A percentile compares a stretch with the other conserved stretches of the same genome.
Evolutionary conservation across 2,113 vertebrate genomes (phyloP).

Genomic region (Nesogale talazaci): DNA sequence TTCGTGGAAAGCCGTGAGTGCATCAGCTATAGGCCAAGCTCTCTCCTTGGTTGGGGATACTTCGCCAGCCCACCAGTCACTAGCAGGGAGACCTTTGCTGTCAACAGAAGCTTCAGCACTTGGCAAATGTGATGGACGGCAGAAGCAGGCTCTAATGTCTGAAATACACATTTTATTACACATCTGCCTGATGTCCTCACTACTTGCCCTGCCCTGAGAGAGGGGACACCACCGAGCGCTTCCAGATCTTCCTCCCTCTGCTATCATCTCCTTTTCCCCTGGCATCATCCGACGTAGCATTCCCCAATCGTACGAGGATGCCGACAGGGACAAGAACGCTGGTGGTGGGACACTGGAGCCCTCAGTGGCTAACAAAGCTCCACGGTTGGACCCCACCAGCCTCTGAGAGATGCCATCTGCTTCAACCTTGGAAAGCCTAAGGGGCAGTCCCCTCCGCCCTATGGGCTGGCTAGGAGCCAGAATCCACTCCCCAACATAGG

Average conservation of each 20-base stretch:
- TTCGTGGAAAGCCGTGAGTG: not conserved
- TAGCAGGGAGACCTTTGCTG: not conserved
- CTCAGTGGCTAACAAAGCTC: not conserved
- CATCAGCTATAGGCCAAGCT: rapidly evolving
- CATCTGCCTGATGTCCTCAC: not conserved
- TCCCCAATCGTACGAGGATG: not conserved
- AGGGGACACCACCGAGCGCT: not conserved
- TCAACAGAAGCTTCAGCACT: not conserved
- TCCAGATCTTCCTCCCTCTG: not conserved
- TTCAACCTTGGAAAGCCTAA: not conserved
- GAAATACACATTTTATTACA: not conserved
- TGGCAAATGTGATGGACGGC: not conserved
- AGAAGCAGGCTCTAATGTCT: not conserved
- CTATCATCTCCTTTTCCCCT: not conserved
- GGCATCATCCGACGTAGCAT: not conserved
- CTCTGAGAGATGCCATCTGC: not conserved
- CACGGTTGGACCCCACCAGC: not conserved
- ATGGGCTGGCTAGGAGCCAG: not conserved
- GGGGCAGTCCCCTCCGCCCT: not conserved
- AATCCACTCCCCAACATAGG: not conserved
- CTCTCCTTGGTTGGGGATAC: rapidly evolving
- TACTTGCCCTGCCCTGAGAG: not conserved
- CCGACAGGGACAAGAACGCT: too few species aligned
- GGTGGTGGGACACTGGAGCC: not conserved
- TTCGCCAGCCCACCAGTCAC: not conserved